phyloP scores from a whole-genome alignment of 2,797 vertebrate species.

The Helarctos malayanus region DNA sequence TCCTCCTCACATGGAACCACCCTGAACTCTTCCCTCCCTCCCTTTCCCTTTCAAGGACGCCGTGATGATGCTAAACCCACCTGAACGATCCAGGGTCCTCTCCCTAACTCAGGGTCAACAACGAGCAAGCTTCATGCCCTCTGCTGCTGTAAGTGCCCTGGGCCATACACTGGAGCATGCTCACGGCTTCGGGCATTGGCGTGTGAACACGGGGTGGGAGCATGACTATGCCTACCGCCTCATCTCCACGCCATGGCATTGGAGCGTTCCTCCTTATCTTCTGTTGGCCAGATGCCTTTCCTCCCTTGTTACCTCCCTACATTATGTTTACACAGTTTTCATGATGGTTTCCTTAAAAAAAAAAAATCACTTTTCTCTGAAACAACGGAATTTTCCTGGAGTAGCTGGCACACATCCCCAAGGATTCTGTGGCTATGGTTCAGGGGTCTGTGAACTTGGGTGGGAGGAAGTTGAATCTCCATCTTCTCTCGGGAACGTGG shows the following conservation, averaged over 20 bases:
- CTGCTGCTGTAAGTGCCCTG: background rate
- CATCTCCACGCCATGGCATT: background rate
- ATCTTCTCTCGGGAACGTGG: background rate
- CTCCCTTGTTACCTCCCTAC: background rate
- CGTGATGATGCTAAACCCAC: background rate
- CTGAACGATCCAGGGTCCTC: background rate
- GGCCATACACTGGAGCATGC: no score
- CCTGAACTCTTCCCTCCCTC: background rate
- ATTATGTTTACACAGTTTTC: background rate
- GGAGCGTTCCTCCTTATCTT: background rate
- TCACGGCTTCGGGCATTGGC: fast-evolving
- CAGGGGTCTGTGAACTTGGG: background rate
- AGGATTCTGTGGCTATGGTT: no score
- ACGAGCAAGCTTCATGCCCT: background rate
- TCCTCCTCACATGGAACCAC: background rate
- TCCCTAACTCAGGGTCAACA: background rate
- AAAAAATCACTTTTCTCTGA: background rate
- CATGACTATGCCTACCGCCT: background rate
- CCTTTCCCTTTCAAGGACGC: background rate
- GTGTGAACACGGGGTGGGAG: no score
- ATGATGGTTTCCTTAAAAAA: background rate
- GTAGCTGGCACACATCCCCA: background rate
- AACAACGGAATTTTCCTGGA: background rate
- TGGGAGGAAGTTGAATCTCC: background rate
- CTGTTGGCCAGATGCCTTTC: background rate